Evolutionary conservation across 2,113 vertebrate genomes (phyloP).

Genomic region (Rousettus leschenaultii): DNA sequence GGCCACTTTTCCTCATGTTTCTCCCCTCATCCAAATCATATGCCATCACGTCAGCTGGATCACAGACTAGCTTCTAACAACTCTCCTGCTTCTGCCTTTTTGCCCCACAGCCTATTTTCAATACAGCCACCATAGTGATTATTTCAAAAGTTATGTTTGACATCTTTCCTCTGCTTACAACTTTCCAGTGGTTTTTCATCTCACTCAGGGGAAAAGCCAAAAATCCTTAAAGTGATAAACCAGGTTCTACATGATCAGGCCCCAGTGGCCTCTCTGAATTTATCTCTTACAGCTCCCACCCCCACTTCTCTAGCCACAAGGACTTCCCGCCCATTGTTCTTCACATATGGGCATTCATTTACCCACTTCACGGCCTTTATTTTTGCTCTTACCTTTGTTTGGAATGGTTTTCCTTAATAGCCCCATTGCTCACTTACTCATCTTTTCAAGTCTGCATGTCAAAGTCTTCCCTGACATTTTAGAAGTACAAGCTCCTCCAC

Average conservation of each 20-base stretch:
- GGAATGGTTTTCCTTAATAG: background rate
- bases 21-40: background rate
- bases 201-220: background rate
- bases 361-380: background rate
- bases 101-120: background rate
- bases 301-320: background rate
- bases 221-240: background rate
- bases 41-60: background rate
- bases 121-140: background rate
- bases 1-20: background rate
- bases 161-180: background rate
- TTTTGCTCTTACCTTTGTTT: background rate
- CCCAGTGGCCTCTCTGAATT: background rate
- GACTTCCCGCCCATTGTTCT: background rate
- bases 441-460: background rate
- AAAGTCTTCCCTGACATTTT: background rate
- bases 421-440: background rate
- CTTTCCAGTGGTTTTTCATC: background rate
- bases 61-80: background rate
- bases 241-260: background rate
- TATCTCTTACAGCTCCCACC: background rate
- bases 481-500: background rate
- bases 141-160: background rate
- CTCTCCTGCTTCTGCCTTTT: background rate
- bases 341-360: fast-evolving